Conservation (phyloP, 2,888 invertebrate genomes). For the Rhorus exstirpatorius region DNA sequence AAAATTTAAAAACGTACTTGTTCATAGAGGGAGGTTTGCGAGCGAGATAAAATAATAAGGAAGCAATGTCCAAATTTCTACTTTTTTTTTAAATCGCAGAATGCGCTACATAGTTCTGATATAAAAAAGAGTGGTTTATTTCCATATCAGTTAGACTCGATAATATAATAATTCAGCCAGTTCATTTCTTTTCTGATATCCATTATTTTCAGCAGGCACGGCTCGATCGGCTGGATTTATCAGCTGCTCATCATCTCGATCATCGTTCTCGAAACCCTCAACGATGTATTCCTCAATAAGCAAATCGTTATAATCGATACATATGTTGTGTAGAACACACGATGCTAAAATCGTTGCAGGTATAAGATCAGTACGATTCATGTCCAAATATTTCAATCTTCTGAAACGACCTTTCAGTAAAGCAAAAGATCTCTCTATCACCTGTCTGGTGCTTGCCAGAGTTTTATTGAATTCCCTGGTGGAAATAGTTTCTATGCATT, state of each 20-base stretch:
- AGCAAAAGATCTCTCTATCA: constrained; percentile 74
- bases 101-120: no score
- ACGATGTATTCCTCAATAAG: not conserved
- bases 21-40: no score
- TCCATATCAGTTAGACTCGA: not conserved
- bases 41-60: no score
- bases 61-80: no score
- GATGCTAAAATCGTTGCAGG: constrained; percentile 73
- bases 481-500: no score
- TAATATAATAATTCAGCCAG: not conserved
- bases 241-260: no score
- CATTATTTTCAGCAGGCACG: not conserved
- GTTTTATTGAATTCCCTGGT: constrained; percentile 71
- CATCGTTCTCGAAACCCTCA: not conserved
- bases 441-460: constrained; percentile 69
- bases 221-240: no score
- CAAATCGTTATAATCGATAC: constrained; percentile 33
- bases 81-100: no score
- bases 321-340: constrained; percentile 73
- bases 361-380: constrained; percentile 73
- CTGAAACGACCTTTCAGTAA: constrained; percentile 74
- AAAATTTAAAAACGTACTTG: no score
- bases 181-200: constrained; percentile 7
- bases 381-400: constrained; percentile 74
- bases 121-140: no score